Conservation (phyloP, 2,113 vertebrate species). For the Epinephelus moara region DNA sequence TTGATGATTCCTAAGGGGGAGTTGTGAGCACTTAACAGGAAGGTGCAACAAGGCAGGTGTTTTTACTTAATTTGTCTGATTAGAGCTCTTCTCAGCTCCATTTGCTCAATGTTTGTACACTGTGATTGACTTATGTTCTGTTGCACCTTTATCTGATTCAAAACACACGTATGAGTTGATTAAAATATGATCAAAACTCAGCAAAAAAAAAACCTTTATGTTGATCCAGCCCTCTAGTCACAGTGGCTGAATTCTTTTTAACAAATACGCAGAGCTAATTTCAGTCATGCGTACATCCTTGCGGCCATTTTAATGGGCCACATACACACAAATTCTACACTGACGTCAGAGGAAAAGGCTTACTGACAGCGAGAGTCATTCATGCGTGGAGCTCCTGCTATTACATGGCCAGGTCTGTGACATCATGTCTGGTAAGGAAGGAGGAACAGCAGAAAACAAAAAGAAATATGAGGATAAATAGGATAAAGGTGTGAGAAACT, state of each 20-base stretch:
- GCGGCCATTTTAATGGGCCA: not conserved
- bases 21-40: too few relatives aligned
- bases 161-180: not conserved
- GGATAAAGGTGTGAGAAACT: slow-evolving; percentile 25
- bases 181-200: not conserved
- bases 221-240: not conserved
- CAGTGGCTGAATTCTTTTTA: not conserved
- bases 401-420: slow-evolving; percentile 39
- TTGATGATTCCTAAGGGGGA: too few relatives aligned
- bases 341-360: slow-evolving; percentile 28
- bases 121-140: not conserved
- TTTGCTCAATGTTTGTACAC: too few relatives aligned
- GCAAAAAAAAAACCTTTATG: not conserved
- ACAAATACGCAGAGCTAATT: not conserved
- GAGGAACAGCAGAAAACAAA: slow-evolving; percentile 30
- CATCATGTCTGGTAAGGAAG: slow-evolving; percentile 55
- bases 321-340: slow-evolving; percentile 11
- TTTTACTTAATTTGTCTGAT: too few relatives aligned
- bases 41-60: too few relatives aligned
- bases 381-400: slow-evolving; percentile 22
- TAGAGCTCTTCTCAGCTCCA: too few relatives aligned
- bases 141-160: not conserved
- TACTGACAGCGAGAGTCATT: slow-evolving; percentile 24
- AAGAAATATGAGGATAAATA: slow-evolving; percentile 23
- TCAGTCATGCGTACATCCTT: not conserved